Evolutionary conservation across 2,888 invertebrate genomes (phyloP), one percentile per base, ranked within the genome.

Genomic region (Apeira syringaria): DNA sequence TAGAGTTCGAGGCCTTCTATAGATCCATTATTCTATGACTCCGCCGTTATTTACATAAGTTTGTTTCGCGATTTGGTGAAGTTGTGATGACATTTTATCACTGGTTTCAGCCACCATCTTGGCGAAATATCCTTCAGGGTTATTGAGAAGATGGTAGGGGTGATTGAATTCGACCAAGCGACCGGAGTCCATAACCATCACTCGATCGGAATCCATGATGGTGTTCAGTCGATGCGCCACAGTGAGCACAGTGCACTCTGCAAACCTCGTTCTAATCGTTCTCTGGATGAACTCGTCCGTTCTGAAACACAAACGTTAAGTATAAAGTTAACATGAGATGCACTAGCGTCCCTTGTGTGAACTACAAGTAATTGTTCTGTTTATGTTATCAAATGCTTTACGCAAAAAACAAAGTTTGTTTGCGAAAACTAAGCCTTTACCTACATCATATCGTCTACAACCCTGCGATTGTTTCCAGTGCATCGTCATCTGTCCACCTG

Each of bases 211-310:
- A 79, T 98, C 98, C 94, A 98, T 97, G 50, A 98, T 95, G 0
- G 98, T 98, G 74, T 98, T 94, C 15, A 98, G 90, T 26, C 98
- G 92, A 82, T 98, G 98, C 2, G 98, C 98, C 20, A 98, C 96
- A 0, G 97, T 98, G 25, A 98, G 80, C 5, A 98, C 97, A 0
- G 97, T 97, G 76, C 97, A 97, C 10, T 94, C 85, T 7, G 91
- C 91, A 72, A 98, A 98, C 65, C 95, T 94, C 25, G 90, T 91
- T 40, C 97, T 91, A 41, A 98, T 97, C 0, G 97, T 96, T 67
- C 91, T 91, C 77, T 97, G 97, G 62, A 97, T 97, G 43, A 97
- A 90, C 30, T 92, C 92, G 76, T 97, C 97, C 7, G 97, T 97
- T 73, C 92, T 92, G 71, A 15, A 15, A 11, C 81, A 81, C 7